Evolutionary conservation across 2,797 vertebrate species (phyloP).

Genomic region (Spheniscus humboldti): DNA sequence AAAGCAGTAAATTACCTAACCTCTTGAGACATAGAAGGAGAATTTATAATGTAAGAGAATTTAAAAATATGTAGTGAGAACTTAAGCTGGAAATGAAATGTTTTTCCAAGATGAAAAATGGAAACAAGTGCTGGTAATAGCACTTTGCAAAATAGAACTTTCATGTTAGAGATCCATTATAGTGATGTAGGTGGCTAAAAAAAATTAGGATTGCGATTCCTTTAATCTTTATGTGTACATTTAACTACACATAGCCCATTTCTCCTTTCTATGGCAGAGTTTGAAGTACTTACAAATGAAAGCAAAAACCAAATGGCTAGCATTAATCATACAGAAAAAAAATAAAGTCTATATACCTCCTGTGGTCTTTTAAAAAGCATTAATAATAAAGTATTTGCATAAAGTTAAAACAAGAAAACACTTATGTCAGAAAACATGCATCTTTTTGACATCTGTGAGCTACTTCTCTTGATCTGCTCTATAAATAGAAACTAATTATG

Average conservation of each 20-base stretch:
- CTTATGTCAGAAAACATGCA: not conserved
- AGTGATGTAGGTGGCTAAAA: not conserved
- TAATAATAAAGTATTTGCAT: conserved; percentile 24
- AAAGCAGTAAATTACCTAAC: conserved; percentile 22
- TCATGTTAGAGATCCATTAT: not conserved
- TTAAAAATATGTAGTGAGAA: conserved; percentile 34
- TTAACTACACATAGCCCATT: conserved; percentile 32
- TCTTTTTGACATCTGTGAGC: not conserved
- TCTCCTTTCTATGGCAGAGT: conserved; percentile 16
- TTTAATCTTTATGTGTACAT: conserved; percentile 27
- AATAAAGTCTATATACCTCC: not conserved
- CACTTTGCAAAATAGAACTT: not conserved
- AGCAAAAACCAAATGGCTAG: not conserved
- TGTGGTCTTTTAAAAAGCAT: not conserved
- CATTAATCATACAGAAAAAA: not conserved
- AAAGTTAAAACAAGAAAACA: not conserved
- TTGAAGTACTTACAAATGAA: conserved; percentile 21
- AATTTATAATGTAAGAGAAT: not conserved
- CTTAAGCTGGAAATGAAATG: conserved; percentile 21
- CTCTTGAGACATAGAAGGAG: not conserved
- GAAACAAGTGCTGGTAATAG: conserved; percentile 15
- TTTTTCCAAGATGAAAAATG: conserved; percentile 33
- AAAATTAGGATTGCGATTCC: not conserved
- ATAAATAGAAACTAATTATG: conserved; percentile 16
- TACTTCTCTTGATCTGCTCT: not conserved